phyloP scores from a whole-genome alignment of 2,888 invertebrate species.

The Scaptomyza parva region DNA sequence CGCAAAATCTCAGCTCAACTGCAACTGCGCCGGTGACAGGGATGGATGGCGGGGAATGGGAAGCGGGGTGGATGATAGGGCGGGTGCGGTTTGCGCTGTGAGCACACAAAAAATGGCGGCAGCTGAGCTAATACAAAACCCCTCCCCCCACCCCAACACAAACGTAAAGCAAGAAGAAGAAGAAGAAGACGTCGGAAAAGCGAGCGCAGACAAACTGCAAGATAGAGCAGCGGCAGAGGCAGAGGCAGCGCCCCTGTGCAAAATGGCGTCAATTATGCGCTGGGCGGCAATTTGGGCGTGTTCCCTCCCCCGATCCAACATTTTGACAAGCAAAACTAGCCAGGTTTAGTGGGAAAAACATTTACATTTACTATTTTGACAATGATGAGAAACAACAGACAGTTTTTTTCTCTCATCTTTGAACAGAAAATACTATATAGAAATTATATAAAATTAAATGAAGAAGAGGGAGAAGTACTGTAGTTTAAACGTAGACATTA shows the following conservation, averaged over 20 bases:
- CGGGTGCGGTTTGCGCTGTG: constrained; percentile 12
- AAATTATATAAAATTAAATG: neutral
- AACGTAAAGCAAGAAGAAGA: constrained; percentile 27
- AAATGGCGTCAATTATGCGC: constrained; percentile 76
- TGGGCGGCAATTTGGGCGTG: constrained; percentile 58
- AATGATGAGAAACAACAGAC: constrained; percentile 1
- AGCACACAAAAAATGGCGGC: constrained; percentile 70
- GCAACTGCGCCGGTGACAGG: constrained; percentile 26
- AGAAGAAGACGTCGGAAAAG: constrained; percentile 48
- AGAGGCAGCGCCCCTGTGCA: constrained; percentile 44
- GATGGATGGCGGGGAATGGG: neutral
- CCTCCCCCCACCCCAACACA: constrained; percentile 66
- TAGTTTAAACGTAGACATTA: too few species aligned
- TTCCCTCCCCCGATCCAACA: constrained; percentile 28
- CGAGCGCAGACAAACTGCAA: constrained; percentile 59
- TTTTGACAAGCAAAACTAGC: neutral
- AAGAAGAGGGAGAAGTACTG: too few species aligned
- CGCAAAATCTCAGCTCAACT: constrained; percentile 68
- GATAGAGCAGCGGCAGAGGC: constrained; percentile 32
- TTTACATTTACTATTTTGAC: neutral
- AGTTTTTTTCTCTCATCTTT: neutral
- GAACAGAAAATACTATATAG: neutral
- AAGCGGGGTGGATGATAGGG: too few species aligned
- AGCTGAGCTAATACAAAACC: constrained; percentile 42
- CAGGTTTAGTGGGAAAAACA: neutral